Evolutionary conservation across 53 echinoderm and acorn worm species (phyloP), one percentile per base, ranked within the genome.

Genomic region (Holothuria scabra): DNA sequence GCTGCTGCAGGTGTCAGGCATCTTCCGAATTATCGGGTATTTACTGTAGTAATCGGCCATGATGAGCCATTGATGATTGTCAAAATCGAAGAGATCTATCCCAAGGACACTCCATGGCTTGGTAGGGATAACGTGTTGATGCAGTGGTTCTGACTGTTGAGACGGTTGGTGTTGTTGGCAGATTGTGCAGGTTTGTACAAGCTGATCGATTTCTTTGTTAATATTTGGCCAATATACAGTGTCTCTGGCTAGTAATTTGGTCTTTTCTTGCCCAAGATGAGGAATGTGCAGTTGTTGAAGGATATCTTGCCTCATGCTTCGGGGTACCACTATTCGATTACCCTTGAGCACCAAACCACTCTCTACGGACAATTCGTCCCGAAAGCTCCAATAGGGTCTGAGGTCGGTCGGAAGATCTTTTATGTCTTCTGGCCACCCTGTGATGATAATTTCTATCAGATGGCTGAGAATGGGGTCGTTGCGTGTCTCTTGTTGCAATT

Each of bases 41-140:
- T 87, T 80, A 22, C 68, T 82, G 61, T 87, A 87, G 57, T 87
- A 87, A 46, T 87, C 87, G 6, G 81, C 80, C 12, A 87, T 81
- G 21, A 83, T 64, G 13, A 83, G 38, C 83, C 83, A 84, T 46
- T 84, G 67, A 26, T 84, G 31, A 6, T 84, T 46, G 62, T 71
- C 52, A 18, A 82, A 71, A 25, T 87, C 87, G 59, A 87, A 87
- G 1, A 87, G 59, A 33, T 87, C 82, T 12, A 68, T 69, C 0
- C 70, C 82, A 0, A 87, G 2, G 0, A 2, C 18, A 46, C 19
- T 74, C 85, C 85, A 85, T 46, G 87, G 87, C 55, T 56, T 87
- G 14, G 81, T 41, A 0, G 87, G 87, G 7, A 81, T 56, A 13
- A 81, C 81, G 49, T 66, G 87, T 41, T 80, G 81, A 8, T 81